Evolutionary conservation across 2,113 vertebrate species (phyloP).

Genomic region (Phyllostomus hastatus): DNA sequence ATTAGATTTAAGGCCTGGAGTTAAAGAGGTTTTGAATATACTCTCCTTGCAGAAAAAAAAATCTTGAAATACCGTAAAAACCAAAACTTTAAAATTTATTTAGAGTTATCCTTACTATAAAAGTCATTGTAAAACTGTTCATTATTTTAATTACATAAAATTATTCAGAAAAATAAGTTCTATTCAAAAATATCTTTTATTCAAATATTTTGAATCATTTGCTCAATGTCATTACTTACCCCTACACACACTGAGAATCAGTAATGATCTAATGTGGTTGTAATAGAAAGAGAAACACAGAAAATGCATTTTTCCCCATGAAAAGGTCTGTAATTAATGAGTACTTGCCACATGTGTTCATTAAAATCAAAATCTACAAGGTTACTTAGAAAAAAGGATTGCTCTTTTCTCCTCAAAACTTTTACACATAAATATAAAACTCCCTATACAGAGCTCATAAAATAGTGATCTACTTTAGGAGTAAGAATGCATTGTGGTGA

Average conservation of each 20-base stretch:
- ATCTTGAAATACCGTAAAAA: not conserved
- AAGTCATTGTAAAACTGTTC: conserved; percentile 4
- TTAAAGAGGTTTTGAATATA: not conserved
- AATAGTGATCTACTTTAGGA: not conserved
- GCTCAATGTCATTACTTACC: not conserved
- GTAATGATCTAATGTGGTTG: not conserved
- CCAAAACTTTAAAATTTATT: not conserved
- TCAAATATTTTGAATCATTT: not conserved
- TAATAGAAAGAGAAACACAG: not conserved
- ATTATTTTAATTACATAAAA: conserved; percentile 39
- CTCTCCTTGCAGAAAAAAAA: not conserved
- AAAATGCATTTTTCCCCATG: not conserved
- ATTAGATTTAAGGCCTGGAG: not conserved
- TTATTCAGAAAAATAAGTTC: conserved; percentile 18
- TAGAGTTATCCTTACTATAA: conserved; percentile 1
- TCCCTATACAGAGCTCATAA: not conserved
- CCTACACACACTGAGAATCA: not conserved
- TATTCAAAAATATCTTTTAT: not conserved
- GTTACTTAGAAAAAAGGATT: not conserved
- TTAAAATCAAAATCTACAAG: conserved; percentile 14
- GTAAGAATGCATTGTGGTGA: not conserved
- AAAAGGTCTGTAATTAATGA: not conserved
- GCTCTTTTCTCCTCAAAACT: not conserved
- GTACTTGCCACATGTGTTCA: not conserved
- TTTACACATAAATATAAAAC: conserved; percentile 28